Evolutionary conservation across 1,140 invertebrate species (phyloP), one percentile per base, ranked within the genome.

Genomic region (Micrasema longulum): DNA sequence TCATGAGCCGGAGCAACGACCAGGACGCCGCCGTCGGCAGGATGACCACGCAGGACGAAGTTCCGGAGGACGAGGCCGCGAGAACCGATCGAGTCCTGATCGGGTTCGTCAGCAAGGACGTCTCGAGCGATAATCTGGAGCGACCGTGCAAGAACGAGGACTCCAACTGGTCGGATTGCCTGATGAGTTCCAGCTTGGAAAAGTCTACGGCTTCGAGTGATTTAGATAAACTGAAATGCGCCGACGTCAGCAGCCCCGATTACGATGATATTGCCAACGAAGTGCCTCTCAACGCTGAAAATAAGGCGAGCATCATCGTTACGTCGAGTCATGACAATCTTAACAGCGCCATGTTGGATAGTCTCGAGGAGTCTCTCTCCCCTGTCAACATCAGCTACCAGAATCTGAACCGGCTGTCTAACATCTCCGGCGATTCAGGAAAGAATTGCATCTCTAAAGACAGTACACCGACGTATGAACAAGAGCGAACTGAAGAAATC

Each of bases 381-480:
- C 82, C 82, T 0, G 78, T 78, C 1, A 80, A 85, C 60, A 80
- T 84, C 5, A 84, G 81, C 69, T 86, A 86, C 72, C 82, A 85
- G 31, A 84, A 84, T 74, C 72, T 86, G 0, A 85, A 86, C 64
- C 77, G 82, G 35, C 55, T 84, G 3, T 85, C 84, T 0, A 82
- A 80, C 10, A 78, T 84, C 0, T 84, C 83, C 0, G 82, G 79
- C 0, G 74, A 77, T 38, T 86, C 84, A 0, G 26, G 80, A 78
- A 76, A 84, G 80, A 72, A 14, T 11, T 31, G 38, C 4, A 81
- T 82, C 23, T 83, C 82, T 1, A 86, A 85, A 53, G 87, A 87
- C 3, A 85, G 86, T 16, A 86, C 87, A 0, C 88, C 88, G 0
- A 85, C 85, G 1, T 88, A 88, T 57, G 81, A 86, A 57, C 80